Evolutionary conservation across 2,888 invertebrate species (phyloP).

Genomic region (Brachyptera putata): DNA sequence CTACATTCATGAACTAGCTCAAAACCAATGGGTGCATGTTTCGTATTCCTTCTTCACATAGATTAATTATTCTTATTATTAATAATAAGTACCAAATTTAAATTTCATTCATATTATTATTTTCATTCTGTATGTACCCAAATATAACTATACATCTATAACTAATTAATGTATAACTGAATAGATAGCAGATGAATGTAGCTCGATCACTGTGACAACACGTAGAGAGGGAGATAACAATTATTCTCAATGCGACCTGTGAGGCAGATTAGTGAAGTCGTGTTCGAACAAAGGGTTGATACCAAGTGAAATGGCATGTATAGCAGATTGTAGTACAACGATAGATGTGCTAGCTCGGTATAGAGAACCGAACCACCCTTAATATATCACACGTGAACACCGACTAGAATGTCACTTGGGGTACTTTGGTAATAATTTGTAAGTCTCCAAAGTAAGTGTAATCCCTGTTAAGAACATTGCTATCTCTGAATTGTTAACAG

Average conservation of each 20-base stretch:
- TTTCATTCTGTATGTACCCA: no score
- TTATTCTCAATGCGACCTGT: conserved; percentile 11
- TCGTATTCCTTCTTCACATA: no score
- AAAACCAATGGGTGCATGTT: no score
- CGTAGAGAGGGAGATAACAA: conserved; percentile 1
- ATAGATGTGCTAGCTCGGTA: neutral
- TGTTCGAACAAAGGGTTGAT: conserved; percentile 15
- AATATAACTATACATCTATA: no score
- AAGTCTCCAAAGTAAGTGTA: conserved; percentile 33
- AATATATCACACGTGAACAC: neutral
- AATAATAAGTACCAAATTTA: no score
- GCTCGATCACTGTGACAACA: neutral
- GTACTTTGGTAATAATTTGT: conserved; percentile 32
- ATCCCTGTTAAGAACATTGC: conserved; percentile 33
- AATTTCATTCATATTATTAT: no score
- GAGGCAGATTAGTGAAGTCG: conserved; percentile 4
- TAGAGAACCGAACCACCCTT: conserved; percentile 11
- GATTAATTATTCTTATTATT: no score
- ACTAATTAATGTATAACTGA: no score
- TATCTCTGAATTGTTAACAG: conserved; percentile 33
- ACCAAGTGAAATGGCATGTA: conserved; percentile 3
- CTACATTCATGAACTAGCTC: no score
- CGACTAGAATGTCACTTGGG: conserved; percentile 23
- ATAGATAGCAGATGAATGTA: no score
- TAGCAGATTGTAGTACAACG: conserved; percentile 6